Percentiles rank a stretch among this genome's conserved stretches.
Evolutionary conservation across 2,797 vertebrate genomes (phyloP).

Genomic region (Cyprinella venusta): DNA sequence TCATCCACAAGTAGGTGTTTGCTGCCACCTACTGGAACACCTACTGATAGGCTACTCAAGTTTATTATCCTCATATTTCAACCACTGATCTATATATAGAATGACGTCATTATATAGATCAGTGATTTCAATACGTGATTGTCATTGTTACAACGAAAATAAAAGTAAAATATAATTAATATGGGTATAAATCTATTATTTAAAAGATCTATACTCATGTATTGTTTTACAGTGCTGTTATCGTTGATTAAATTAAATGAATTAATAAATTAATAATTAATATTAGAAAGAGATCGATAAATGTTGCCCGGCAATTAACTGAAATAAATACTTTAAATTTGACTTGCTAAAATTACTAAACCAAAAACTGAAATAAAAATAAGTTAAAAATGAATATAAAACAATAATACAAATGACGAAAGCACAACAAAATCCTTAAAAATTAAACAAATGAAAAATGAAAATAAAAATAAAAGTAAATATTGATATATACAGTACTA

Average conservation of each 20-base stretch:
- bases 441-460: background rate
- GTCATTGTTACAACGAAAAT: background rate
- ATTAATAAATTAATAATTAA: background rate
- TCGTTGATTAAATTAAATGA: background rate
- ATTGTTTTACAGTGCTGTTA: background rate
- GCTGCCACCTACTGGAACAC: constrained; percentile 61
- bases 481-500: background rate
- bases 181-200: background rate
- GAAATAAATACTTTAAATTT: background rate
- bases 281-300: too few species aligned
- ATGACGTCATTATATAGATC: too few species aligned
- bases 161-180: background rate
- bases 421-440: background rate
- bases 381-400: too few species aligned
- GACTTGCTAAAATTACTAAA: background rate
- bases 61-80: background rate
- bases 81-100: too few species aligned
- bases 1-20: constrained; percentile 40
- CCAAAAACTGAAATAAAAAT: background rate
- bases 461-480: background rate
- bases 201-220: background rate
- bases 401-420: too few species aligned
- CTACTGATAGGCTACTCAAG: background rate
- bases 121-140: background rate
- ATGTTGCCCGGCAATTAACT: background rate